A percentile compares a stretch with the other conserved stretches of the same genome.
phyloP scores from a whole-genome alignment of 2,113 vertebrate genomes.

The Struthidea cinerea region DNA sequence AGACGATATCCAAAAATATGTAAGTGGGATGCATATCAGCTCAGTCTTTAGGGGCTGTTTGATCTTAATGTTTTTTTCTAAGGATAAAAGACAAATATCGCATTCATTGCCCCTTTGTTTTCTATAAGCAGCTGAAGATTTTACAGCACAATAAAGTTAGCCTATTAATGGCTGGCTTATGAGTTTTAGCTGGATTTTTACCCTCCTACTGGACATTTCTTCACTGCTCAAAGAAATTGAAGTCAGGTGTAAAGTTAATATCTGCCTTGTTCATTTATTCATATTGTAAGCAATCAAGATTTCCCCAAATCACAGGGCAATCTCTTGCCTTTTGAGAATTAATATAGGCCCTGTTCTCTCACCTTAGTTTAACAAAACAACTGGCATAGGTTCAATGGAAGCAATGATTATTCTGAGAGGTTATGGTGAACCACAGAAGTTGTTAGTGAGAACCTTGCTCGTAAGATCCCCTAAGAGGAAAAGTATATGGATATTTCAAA shows the following conservation, averaged over 20 bases:
- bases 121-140: conserved; percentile 28
- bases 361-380: conserved; percentile 54
- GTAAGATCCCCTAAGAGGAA: conserved; percentile 31
- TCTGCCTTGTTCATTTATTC: conserved; percentile 54
- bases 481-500: conserved; percentile 43
- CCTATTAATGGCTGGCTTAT: neutral
- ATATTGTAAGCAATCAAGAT: conserved; percentile 42
- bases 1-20: neutral
- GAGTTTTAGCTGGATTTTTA: neutral
- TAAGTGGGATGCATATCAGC: neutral
- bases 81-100: neutral
- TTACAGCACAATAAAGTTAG: conserved; percentile 33
- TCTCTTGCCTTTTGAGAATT: conserved; percentile 31
- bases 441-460: neutral
- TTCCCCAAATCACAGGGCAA: conserved; percentile 58
- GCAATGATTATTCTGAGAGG: conserved; percentile 36
- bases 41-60: neutral
- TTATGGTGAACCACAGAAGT: neutral
- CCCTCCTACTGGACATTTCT: conserved; percentile 10
- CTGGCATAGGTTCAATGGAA: conserved; percentile 45
- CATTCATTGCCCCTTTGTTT: conserved; percentile 16
- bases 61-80: neutral
- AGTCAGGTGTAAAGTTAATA: conserved; percentile 59
- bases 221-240: conserved; percentile 34
- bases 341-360: conserved; percentile 22